Percentiles rank a stretch among this genome's conserved stretches.
Evolutionary conservation across 2,797 vertebrate genomes (phyloP).

Genomic region (Aselliscus stoliczkanus): DNA sequence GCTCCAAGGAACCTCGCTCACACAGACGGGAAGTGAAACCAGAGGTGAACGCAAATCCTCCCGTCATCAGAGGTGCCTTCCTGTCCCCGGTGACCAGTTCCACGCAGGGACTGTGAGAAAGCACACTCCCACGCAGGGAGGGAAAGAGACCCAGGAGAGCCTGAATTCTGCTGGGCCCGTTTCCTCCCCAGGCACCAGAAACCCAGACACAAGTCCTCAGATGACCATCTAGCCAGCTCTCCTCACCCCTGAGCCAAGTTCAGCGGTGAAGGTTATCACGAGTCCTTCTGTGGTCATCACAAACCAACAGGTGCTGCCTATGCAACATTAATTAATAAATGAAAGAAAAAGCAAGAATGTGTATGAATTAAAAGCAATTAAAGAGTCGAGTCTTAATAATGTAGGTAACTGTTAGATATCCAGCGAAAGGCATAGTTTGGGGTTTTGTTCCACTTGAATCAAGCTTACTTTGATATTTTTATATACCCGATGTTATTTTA

Average conservation of each 20-base stretch:
- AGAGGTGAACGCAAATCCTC: neutral
- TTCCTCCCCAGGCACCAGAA: neutral
- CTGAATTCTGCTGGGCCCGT: neutral
- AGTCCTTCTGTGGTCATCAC: neutral
- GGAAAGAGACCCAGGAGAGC: accelerated
- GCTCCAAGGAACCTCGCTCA: neutral
- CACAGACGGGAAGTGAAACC: neutral
- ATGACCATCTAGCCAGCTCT: neutral
- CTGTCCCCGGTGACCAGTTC: neutral
- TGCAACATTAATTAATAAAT: neutral
- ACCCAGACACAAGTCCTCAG: neutral
- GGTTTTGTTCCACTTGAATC: neutral
- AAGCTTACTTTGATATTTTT: neutral
- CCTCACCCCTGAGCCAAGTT: neutral
- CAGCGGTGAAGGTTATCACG: neutral
- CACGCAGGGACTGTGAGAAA: neutral
- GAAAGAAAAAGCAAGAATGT: neutral
- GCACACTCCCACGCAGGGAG: neutral
- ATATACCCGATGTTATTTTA: accelerated
- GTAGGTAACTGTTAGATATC: neutral
- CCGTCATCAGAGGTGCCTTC: neutral
- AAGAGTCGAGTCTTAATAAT: neutral
- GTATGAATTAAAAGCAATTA: neutral
- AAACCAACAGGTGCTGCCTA: neutral
- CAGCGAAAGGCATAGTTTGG: neutral